A percentile compares a stretch with the other conserved stretches of the same genome.
phyloP scores from a whole-genome alignment of 1,140 invertebrate genomes.

The Papilio machaon region DNA sequence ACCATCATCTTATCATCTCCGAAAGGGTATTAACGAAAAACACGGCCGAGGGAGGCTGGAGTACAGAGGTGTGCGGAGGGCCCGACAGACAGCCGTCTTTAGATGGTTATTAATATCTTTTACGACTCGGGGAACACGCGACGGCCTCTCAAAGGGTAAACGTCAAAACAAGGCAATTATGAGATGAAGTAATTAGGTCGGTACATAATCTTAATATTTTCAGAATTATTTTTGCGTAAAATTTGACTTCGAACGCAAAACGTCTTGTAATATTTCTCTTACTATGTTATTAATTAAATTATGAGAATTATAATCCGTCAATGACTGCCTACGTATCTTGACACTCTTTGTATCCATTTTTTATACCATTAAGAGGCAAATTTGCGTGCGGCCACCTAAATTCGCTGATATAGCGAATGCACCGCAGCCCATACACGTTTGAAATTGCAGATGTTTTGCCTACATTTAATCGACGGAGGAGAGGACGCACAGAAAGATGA shows the following conservation, averaged over 20 bases:
- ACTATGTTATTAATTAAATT: too few relatives aligned
- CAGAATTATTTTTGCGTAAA: slow-evolving; percentile 53
- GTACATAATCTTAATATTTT: slow-evolving; percentile 64
- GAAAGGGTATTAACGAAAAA: slow-evolving; percentile 78
- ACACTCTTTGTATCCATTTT: too few relatives aligned
- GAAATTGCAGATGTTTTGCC: too few relatives aligned
- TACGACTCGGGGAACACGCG: slow-evolving; percentile 73
- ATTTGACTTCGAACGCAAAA: slow-evolving; percentile 11
- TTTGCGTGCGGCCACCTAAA: too few relatives aligned
- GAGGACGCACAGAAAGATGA: too few relatives aligned
- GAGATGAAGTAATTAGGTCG: slow-evolving; percentile 76
- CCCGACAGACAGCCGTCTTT: slow-evolving; percentile 62
- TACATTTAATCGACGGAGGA: too few relatives aligned
- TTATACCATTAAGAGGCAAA: too few relatives aligned
- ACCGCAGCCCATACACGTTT: too few relatives aligned
- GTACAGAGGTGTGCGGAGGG: slow-evolving; percentile 57
- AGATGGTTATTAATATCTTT: slow-evolving; percentile 80
- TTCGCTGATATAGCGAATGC: too few relatives aligned
- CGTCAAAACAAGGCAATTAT: slow-evolving; percentile 80
- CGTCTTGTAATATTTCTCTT: not conserved
- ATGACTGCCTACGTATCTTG: too few relatives aligned
- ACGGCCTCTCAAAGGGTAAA: slow-evolving; percentile 74
- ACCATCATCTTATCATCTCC: slow-evolving; percentile 79
- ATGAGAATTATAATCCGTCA: too few relatives aligned
- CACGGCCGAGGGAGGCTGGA: slow-evolving; percentile 55